phyloP scores from a whole-genome alignment of 2,888 invertebrate species.

The Stenurella melanura region DNA sequence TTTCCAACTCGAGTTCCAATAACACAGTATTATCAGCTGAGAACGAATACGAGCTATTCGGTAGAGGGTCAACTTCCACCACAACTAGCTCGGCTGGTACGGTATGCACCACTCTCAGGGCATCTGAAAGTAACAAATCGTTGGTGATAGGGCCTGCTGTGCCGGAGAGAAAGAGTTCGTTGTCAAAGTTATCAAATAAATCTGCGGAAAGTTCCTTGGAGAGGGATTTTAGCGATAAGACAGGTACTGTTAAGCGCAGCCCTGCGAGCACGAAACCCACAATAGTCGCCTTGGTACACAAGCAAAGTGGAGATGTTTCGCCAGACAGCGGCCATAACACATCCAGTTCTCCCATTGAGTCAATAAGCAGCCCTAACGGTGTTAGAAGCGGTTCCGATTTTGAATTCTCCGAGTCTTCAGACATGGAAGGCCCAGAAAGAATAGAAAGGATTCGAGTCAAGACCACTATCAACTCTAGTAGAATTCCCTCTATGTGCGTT shows the following conservation, averaged over 20 bases:
- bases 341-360: conserved; percentile 86
- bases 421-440: conserved; percentile 90
- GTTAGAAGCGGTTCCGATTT: conserved; percentile 84
- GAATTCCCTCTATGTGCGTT: conserved; percentile 94
- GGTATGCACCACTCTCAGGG: conserved; percentile 88
- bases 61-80: conserved; percentile 93
- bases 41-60: conserved; percentile 93
- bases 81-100: conserved; percentile 94
- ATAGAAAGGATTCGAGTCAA: conserved; percentile 90
- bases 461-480: conserved; percentile 89
- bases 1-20: conserved; percentile 81
- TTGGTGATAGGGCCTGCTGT: conserved; percentile 83
- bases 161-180: conserved; percentile 88
- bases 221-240: conserved; percentile 69
- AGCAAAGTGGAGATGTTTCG: conserved; percentile 81
- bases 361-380: conserved; percentile 82
- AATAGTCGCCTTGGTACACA: conserved; percentile 78
- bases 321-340: conserved; percentile 89
- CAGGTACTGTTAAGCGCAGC: conserved; percentile 72
- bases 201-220: conserved; percentile 74
- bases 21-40: conserved; percentile 85
- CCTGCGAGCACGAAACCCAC: conserved; percentile 75
- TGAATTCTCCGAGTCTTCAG: conserved; percentile 91
- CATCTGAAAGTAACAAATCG: conserved; percentile 80
- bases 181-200: conserved; percentile 76